Conservation (phyloP, 2,113 vertebrate genomes). For the Epinephelus lanceolatus region DNA sequence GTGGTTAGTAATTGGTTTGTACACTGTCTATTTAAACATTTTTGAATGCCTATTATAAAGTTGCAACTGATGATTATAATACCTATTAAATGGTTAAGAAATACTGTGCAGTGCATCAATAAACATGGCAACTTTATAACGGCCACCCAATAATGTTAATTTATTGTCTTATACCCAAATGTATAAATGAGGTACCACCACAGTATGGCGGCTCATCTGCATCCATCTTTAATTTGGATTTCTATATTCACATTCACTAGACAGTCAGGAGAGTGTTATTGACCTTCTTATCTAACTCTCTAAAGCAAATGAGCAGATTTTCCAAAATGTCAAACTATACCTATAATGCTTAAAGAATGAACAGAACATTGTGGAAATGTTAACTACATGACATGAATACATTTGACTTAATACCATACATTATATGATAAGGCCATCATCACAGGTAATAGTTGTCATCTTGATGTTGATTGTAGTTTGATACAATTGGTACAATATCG, state of each 20-base stretch:
- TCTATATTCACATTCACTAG: background rate
- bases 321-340: background rate
- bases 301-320: background rate
- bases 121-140: no score
- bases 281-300: background rate
- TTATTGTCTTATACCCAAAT: no score
- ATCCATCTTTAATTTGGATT: background rate
- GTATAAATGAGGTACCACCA: no score
- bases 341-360: background rate
- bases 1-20: no score
- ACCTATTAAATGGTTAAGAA: no score
- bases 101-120: no score
- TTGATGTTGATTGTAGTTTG: background rate
- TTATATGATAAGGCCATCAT: background rate
- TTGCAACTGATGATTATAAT: no score
- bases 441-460: background rate
- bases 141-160: no score
- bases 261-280: background rate
- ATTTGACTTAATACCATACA: background rate
- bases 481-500: background rate
- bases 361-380: background rate
- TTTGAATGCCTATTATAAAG: no score
- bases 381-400: background rate
- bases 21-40: no score
- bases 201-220: no score